Percentiles rank a stretch among this genome's conserved stretches.
Conservation (phyloP, 2,797 vertebrate species). For the Melanotaenia nigrans region DNA sequence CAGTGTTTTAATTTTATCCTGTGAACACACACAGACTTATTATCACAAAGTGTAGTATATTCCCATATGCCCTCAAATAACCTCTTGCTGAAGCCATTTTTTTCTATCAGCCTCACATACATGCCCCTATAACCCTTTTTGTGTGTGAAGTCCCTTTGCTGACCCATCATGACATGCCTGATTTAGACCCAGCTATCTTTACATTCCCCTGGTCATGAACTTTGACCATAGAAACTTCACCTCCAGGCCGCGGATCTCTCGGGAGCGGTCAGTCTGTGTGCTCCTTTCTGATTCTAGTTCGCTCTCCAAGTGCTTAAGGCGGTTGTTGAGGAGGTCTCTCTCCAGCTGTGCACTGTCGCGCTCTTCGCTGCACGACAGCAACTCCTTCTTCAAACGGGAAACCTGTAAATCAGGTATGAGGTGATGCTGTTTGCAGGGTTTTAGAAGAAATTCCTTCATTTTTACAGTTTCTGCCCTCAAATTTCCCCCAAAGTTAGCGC, state of each 20-base stretch:
- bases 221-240: constrained; percentile 74
- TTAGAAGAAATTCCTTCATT: not conserved
- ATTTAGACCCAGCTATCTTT: constrained; percentile 18
- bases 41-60: not conserved
- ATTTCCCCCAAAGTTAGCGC: not conserved
- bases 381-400: constrained; percentile 88
- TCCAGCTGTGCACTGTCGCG: constrained; percentile 86
- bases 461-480: not conserved
- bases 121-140: not conserved
- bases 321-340: constrained; percentile 88
- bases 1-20: constrained; percentile 91
- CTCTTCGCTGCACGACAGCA: constrained; percentile 87
- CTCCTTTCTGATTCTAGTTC: constrained; percentile 87
- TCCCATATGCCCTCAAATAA: not conserved
- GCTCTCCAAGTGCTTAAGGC: constrained; percentile 87
- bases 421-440: not conserved
- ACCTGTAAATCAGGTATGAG: constrained; percentile 72
- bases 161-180: not conserved
- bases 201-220: constrained; percentile 10
- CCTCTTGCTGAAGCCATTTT: not conserved
- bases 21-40: constrained; percentile 11
- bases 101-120: not conserved
- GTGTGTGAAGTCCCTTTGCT: not conserved
- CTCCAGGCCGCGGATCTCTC: constrained; percentile 89
- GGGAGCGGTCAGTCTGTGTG: constrained; percentile 86